Evolutionary conservation across 2,113 vertebrate genomes (phyloP).

Genomic region (Sminthopsis crassicaudata): DNA sequence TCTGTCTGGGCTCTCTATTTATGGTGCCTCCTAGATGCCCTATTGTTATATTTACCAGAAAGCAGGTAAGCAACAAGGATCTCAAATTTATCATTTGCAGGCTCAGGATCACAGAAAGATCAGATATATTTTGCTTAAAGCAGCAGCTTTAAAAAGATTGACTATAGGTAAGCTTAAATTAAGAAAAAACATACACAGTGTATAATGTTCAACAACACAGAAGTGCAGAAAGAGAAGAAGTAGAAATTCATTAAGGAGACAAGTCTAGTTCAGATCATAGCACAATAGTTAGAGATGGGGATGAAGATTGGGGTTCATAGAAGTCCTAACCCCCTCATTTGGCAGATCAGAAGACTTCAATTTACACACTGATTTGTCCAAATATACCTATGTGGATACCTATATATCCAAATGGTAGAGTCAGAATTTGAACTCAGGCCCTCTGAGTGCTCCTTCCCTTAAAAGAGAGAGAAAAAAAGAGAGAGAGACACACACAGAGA

Average conservation of each 20-base stretch:
- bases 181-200: slow-evolving; percentile 27
- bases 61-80: not conserved
- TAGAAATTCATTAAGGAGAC: not conserved
- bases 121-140: slow-evolving; percentile 36
- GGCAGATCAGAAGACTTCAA: not conserved
- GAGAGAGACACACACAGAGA: too few relatives aligned
- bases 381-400: not conserved
- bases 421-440: not conserved
- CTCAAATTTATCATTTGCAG: not conserved
- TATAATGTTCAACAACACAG: slow-evolving; percentile 1
- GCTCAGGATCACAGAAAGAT: not conserved
- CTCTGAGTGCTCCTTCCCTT: not conserved
- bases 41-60: not conserved
- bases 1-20: not conserved
- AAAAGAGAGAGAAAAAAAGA: too few relatives aligned
- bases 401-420: not conserved
- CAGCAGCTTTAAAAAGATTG: not conserved
- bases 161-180: slow-evolving; percentile 12
- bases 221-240: not conserved
- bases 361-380: not conserved
- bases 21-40: not conserved
- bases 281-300: not conserved
- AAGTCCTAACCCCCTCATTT: not conserved
- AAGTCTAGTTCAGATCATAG: not conserved
- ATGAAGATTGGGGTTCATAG: not conserved